A percentile compares a stretch with the other conserved stretches of the same genome.
Conservation (phyloP, 1,140 invertebrate species). For the Ceratoteleas bidentatus region DNA sequence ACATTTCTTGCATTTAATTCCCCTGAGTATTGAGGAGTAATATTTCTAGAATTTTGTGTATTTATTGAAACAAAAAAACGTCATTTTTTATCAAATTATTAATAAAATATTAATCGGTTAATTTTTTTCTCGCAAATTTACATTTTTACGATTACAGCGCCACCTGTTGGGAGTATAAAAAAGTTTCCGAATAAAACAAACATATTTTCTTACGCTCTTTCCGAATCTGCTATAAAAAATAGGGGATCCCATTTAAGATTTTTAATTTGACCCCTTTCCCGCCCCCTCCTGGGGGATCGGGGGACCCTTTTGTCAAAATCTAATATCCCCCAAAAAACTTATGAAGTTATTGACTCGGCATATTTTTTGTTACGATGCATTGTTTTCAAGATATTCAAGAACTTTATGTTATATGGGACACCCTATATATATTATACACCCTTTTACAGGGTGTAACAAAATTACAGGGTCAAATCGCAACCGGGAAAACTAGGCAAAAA, state of each 20-base stretch:
- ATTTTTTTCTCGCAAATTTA: neutral
- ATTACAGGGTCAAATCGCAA: no score
- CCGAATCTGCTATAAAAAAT: neutral
- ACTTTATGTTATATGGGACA: neutral
- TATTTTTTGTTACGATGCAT: neutral
- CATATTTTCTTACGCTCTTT: slow-evolving; percentile 2
- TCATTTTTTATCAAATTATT: neutral
- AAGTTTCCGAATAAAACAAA: neutral
- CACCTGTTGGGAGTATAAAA: neutral
- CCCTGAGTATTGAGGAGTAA: no score
- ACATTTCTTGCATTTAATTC: no score
- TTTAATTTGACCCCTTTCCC: neutral
- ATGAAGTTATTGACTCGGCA: neutral
- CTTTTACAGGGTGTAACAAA: no score
- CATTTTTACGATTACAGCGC: slow-evolving; percentile 4
- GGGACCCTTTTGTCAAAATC: neutral
- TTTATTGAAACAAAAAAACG: neutral
- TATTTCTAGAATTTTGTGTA: no score
- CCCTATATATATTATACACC: no score
- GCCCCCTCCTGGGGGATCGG: neutral
- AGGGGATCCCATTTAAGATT: neutral
- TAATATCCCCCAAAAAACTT: neutral
- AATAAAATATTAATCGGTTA: neutral
- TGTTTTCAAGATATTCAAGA: neutral
- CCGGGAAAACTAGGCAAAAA: no score